Evolutionary conservation across 2,888 invertebrate species (phyloP).

Genomic region (Chelonus formosanus): DNA sequence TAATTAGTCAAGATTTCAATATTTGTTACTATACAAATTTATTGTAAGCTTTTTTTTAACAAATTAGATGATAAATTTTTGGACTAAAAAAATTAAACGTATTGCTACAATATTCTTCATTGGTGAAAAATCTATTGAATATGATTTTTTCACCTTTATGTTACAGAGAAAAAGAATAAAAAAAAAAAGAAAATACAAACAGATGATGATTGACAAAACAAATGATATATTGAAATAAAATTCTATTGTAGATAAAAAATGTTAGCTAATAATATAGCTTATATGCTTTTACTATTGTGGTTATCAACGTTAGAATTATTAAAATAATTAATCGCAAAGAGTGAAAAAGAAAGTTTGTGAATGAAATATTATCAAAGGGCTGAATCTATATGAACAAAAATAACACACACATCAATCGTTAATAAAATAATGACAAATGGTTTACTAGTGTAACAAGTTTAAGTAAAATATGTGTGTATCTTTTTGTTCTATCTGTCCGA

Average conservation of each 20-base stretch:
- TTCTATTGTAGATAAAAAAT: slow-evolving; percentile 51
- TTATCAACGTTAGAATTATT: slow-evolving; percentile 58
- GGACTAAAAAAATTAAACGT: too few relatives aligned
- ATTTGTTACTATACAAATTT: too few relatives aligned
- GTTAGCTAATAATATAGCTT: slow-evolving; percentile 61
- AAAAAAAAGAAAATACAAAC: too few relatives aligned
- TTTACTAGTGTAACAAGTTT: slow-evolving; percentile 3
- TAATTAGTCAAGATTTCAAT: too few relatives aligned
- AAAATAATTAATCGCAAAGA: slow-evolving; percentile 40
- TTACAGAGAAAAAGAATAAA: too few relatives aligned
- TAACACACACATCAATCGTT: background rate
- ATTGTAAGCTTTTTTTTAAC: too few relatives aligned
- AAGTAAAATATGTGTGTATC: background rate
- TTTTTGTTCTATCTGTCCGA: slow-evolving; percentile 11
- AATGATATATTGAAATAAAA: slow-evolving; percentile 25
- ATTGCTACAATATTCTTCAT: too few relatives aligned
- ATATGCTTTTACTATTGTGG: slow-evolving; percentile 64
- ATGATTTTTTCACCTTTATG: too few relatives aligned
- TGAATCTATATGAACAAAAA: slow-evolving; percentile 2
- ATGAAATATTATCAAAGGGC: slow-evolving; percentile 15
- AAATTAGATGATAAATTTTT: too few relatives aligned
- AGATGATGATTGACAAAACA: too few relatives aligned
- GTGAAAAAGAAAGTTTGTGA: background rate
- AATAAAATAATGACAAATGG: background rate
- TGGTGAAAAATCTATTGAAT: too few relatives aligned